phyloP scores from a whole-genome alignment of 2,797 vertebrate genomes.

The Brachyalestes nurse region DNA sequence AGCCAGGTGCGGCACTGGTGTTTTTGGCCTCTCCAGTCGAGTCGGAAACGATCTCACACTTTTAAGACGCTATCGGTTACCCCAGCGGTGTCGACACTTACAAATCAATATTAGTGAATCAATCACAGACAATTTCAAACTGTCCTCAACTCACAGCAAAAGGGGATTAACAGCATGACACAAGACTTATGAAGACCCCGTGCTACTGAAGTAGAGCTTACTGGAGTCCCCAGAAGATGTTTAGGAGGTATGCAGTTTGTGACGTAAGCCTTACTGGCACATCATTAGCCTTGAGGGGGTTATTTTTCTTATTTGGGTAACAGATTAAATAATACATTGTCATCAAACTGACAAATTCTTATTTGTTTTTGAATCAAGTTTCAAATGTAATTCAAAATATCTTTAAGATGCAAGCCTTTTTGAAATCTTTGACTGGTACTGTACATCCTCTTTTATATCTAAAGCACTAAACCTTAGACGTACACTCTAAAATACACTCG shows the following conservation, averaged over 20 bases:
- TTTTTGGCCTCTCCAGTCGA: constrained; percentile 28
- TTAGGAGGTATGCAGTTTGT: constrained; percentile 20
- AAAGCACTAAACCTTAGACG: no score
- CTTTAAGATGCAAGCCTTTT: no score
- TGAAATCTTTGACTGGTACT: no score
- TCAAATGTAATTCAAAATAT: no score
- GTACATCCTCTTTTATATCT: no score
- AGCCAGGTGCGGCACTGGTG: constrained; percentile 54
- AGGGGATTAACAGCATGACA: constrained; percentile 31
- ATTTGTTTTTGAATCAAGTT: no score
- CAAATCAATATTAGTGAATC: constrained; percentile 53
- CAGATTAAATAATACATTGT: no score
- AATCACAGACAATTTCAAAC: constrained; percentile 52
- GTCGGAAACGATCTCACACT: constrained; percentile 44
- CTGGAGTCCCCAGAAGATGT: constrained; percentile 29
- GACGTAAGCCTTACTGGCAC: background rate
- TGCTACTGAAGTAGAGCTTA: constrained; percentile 35
- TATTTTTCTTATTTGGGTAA: background rate
- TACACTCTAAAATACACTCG: no score
- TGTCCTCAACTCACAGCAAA: constrained; percentile 28
- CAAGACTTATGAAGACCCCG: constrained; percentile 32
- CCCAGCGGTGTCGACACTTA: constrained; percentile 33
- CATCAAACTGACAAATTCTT: no score
- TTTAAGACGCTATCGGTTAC: constrained; percentile 50
- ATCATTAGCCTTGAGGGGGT: background rate